Evolutionary conservation across 1,140 invertebrate genomes (phyloP), one percentile per base, ranked within the genome.

Genomic region (Bombus waltoni): DNA sequence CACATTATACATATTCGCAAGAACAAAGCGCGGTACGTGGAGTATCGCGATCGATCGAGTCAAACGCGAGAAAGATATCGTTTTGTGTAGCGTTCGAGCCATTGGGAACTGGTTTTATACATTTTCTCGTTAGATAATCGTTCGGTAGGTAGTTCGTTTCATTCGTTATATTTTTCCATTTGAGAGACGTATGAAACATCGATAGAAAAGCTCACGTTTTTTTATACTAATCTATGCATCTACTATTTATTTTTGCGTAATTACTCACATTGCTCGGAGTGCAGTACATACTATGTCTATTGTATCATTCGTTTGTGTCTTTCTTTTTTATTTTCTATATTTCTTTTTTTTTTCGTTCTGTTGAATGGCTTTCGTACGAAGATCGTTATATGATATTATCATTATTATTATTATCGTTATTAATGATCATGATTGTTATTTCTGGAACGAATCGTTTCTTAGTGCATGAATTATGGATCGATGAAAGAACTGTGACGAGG

Each of bases 341-440:
- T 5, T n/a, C 6, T 22, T 25, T 38, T 57, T 38, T 5, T 42
- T 40, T 62, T 6, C 10, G 25, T 77, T 77, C n/a, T 70, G 78
- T 85, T 87, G 89, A 90, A 90, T 90, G 89, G 88, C 85, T 90
- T 89, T 90, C 88, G 81, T 90, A 82, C 81, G 85, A 81, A n/a
- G 82, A 89, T 75, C 72, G 70, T 79, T 70, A 75, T n/a, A 57
- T 32, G 44, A n/a, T 59, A 83, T 65, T 40, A 59, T 88, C 76
- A 90, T 81, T 53, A 32, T 25, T 18, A 66, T 77, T 77, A 77
- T 78, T 32, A 42, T 40, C 32, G 10, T 42, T 15, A 25, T 75
- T 57, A 75, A 35, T 44, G 28, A 65, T 28, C 71, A 81, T 87
- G 87, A 90, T 76, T 88, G 86, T 86, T 86, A 86, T 83, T 88